Evolutionary conservation across 2,888 invertebrate genomes (phyloP).

Genomic region (Chrysolina oricalcia): DNA sequence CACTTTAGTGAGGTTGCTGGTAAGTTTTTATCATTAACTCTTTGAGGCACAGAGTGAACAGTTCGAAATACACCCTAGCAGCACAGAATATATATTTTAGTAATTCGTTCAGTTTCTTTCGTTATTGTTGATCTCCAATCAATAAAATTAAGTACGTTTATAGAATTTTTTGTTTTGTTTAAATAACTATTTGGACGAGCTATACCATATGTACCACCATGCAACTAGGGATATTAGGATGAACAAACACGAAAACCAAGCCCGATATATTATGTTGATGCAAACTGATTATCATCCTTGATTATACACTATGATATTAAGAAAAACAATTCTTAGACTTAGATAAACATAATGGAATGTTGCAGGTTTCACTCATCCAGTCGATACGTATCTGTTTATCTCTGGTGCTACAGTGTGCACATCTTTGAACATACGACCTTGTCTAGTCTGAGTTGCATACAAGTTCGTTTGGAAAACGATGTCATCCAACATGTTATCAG

Average conservation of each 20-base stretch:
- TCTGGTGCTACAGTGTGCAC: background rate
- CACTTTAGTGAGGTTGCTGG: too few relatives aligned
- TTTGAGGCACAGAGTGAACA: too few relatives aligned
- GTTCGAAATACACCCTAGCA: too few relatives aligned
- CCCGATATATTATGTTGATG: background rate
- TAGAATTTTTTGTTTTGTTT: too few relatives aligned
- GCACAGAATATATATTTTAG: too few relatives aligned
- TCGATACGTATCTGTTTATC: background rate
- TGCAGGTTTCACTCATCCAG: background rate
- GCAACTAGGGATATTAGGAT: slow-evolving; percentile 3
- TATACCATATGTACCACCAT: too few relatives aligned
- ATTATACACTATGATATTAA: background rate
- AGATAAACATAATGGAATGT: background rate
- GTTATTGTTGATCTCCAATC: too few relatives aligned
- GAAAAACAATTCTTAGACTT: slow-evolving; percentile 8
- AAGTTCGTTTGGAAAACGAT: too few relatives aligned
- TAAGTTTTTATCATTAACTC: too few relatives aligned
- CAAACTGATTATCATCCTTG: background rate
- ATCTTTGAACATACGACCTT: background rate
- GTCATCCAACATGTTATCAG: background rate
- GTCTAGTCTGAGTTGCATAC: slow-evolving; percentile 1
- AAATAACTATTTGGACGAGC: too few relatives aligned
- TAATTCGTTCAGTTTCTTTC: too few relatives aligned
- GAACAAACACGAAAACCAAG: slow-evolving; percentile 1
- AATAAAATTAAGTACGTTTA: too few relatives aligned